These are phyloP conservation scores for Pararge aegeria DNA, from an alignment of 1,140 invertebrate genomes.

Conservation along the genomic window DNA sequence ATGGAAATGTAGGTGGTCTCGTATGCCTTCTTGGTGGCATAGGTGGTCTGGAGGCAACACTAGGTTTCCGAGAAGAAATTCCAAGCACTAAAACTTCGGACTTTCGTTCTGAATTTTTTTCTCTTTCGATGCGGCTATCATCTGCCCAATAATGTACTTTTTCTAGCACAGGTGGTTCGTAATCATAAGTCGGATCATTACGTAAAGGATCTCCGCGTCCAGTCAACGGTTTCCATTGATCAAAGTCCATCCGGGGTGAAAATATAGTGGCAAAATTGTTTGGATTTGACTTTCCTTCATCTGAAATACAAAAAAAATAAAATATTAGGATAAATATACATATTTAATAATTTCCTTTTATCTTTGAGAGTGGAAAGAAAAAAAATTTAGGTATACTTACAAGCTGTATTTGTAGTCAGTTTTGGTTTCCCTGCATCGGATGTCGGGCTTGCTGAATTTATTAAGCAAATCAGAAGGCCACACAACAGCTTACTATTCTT, in stretches of 20 bases:
- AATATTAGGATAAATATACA: not conserved
- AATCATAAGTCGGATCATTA: constrained; percentile 90
- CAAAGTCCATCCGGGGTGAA: constrained; percentile 86
- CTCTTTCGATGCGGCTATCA: constrained; percentile 65
- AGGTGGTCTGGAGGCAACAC: constrained; percentile 62
- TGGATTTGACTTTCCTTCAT: constrained; percentile 36
- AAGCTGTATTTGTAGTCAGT: constrained; percentile 13
- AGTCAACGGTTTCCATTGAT: constrained; percentile 87
- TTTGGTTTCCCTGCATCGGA: constrained; percentile 9
- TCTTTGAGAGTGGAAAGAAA: not conserved
- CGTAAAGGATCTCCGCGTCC: constrained; percentile 88
- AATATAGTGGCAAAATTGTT: constrained; percentile 72
- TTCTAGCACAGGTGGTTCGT: constrained; percentile 88
- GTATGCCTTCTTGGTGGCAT: constrained; percentile 45
- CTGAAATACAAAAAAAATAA: constrained; percentile 40
- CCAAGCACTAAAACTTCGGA: constrained; percentile 85
- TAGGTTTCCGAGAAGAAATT: constrained; percentile 83
- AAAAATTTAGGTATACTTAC: too few relatives aligned
- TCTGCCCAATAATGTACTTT: constrained; percentile 89
- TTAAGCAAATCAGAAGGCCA: constrained; percentile 21
- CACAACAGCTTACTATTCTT: constrained; percentile 4
- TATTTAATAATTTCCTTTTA: not conserved
- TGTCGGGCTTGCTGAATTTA: constrained; percentile 15
- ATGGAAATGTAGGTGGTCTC: constrained; percentile 39
- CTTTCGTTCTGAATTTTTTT: constrained; percentile 75